Base-by-base conservation (phyloP, 2,113 vertebrate genomes). In the Pseudolaguvia tuberculata region DNA sequence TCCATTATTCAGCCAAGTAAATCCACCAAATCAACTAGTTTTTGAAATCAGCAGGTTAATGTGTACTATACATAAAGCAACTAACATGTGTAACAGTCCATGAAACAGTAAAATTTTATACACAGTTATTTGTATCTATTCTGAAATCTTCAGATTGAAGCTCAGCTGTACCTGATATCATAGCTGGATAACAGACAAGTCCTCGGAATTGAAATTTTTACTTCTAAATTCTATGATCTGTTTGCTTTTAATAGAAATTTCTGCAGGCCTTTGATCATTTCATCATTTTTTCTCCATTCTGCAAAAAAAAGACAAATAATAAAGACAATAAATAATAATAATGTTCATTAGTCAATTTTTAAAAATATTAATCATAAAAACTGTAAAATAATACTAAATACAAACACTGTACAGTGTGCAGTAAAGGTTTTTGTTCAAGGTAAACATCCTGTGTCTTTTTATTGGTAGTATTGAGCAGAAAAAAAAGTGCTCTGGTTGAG, bases 211-310 rank as follows among this genome's bases (percentile, higher is more conserved):
- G 12, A 8, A 42, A 65, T 20, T 3, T 9, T 20, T 9, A 23
- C 25, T 18, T 73, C 29, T n/a, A 29, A 53, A 51, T 20, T 58
- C 29, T 42, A 8, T 42, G 58, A 63, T 23, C 29, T 15, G 45
- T 20, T n/a, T 10, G 11, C n/a, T 23, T 31, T 61, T 12, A n/a
- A 35, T 5, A 31, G 29, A 18, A 74, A 35, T n/a, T 25, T 3
- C 17, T n/a, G 21, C 18, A 7, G n/a, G 39, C 10, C 35, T 20
- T 21, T 66, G 61, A 62, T 73, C 57, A 82, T 8, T 82, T 82
- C 3, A 1, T 21, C 1, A 4, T 57, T 83, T 89, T 78, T 90
- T 89, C 84, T 88, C 87, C 82, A 90, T 78, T 65, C 90, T 91
- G 85, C 56, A 39, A 68, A 51, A 71, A 15, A 76, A 82, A 73